Base-by-base conservation (phyloP, 1,140 invertebrate genomes). In the Lepidotrigona ventralis region DNA sequence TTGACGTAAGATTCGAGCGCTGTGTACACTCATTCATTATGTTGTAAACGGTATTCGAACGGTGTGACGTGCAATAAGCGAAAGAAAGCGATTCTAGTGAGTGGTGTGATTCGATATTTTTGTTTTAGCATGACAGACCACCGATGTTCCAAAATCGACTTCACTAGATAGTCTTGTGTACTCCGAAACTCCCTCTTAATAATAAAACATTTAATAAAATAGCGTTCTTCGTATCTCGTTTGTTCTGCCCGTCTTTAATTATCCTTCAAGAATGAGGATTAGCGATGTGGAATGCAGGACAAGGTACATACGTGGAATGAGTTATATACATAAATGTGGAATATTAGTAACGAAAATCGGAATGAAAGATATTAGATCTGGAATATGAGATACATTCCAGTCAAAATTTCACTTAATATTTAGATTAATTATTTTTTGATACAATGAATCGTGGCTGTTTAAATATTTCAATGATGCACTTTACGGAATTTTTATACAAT, bases 171-270 rank as follows among this genome's bases (percentile, higher is more conserved):
- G 85, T 90, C 85, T 88, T 87, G 85, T 91, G 88, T 92, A 91
- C 86, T 91, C 88, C 88, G 86, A 78, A 89, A 91, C 82, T 90
- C 83, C 88, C 88, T 85, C 87, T 90, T 90, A 92, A 90, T 91
- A 92, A 92, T 91, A 90, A 92, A 92, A 92, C 66, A 88, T 91
- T 91, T 92, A 91, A 91, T 92, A 92, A 92, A 77, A 81, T 29
- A 71, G 87, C 77, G 29, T 58, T 53, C 63, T 9, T 39, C 68
- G 23, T 26, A 19, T 71, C 17, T n/a, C 63, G 46, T n/a, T 33
- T 51, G 46, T 21, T 6, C 14, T 29, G 2, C 19, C 19, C 56
- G 66, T 56, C 1, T 8, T 33, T 29, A 4, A 2, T 12, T 26
- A 69, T 19, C 68, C 17, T 72, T 69, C 39, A 46, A 46, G 39